A percentile compares a stretch with the other conserved stretches of the same genome.
These are phyloP conservation scores for Prorops nasuta DNA, from an alignment of 1,140 invertebrate species.

Conservation along the genomic window DNA sequence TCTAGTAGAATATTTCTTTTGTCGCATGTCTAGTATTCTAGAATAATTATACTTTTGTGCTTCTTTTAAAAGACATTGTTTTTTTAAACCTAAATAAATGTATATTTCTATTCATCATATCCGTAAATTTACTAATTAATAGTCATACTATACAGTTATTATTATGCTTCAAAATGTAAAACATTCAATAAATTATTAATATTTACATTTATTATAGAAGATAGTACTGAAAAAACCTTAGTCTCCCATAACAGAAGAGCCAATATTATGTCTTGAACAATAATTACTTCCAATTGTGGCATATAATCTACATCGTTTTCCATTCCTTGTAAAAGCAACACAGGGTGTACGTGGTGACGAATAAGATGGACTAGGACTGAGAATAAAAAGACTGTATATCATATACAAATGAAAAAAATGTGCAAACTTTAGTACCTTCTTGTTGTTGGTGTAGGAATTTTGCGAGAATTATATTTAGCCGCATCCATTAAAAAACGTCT, in stretches of 20 bases:
- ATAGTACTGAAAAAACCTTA: background rate
- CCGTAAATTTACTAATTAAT: background rate
- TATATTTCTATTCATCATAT: background rate
- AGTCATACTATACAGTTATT: background rate
- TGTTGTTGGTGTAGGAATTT: background rate
- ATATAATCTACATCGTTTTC: conserved; percentile 30
- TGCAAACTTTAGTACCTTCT: conserved; percentile 26
- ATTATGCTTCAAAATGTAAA: background rate
- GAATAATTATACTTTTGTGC: no score
- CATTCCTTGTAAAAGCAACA: conserved; percentile 30
- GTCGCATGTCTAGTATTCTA: no score
- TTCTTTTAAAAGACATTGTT: no score
- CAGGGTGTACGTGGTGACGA: conserved; percentile 16
- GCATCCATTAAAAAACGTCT: conserved; percentile 2
- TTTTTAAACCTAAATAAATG: background rate
- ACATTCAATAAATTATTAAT: background rate
- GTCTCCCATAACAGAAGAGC: conserved; percentile 19
- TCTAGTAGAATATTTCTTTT: no score
- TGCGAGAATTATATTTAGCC: no score
- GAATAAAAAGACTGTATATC: conserved; percentile 15
- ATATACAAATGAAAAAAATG: conserved; percentile 1
- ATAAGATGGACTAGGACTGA: conserved; percentile 15
- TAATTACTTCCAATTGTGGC: conserved; percentile 20
- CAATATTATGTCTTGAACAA: conserved; percentile 28
- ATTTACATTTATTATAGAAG: no score